phyloP scores from a whole-genome alignment of 2,113 vertebrate genomes.

The Nyctibius bracteatus region DNA sequence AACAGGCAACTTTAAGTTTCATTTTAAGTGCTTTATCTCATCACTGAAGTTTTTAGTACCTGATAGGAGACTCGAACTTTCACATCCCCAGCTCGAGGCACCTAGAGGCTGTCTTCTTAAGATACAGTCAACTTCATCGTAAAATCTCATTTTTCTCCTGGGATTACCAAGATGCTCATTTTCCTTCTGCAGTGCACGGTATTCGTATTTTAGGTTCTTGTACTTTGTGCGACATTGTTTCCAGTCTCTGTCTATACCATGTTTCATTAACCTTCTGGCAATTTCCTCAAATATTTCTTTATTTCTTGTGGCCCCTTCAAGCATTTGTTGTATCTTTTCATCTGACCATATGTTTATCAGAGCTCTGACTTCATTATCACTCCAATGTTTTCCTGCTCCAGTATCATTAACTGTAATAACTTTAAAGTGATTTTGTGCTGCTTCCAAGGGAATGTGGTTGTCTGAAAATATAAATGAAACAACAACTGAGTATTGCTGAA shows the following conservation, averaged over 20 bases:
- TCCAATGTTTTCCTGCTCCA: slow-evolving; percentile 82
- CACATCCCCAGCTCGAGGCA: slow-evolving; percentile 20
- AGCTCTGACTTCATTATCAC: slow-evolving; percentile 84
- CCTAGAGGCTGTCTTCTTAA: slow-evolving; percentile 64
- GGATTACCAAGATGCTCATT: slow-evolving; percentile 73
- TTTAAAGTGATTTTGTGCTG: slow-evolving; percentile 73
- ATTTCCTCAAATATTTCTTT: slow-evolving; percentile 89
- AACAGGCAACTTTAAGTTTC: not conserved
- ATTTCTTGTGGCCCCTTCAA: slow-evolving; percentile 86
- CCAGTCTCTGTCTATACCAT: slow-evolving; percentile 86
- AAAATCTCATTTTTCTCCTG: slow-evolving; percentile 83
- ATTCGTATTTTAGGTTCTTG: slow-evolving; percentile 90
- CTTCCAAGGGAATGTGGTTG: slow-evolving; percentile 48
- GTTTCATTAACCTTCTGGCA: slow-evolving; percentile 78
- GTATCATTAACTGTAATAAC: slow-evolving; percentile 79
- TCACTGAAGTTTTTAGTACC: not conserved
- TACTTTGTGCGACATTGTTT: slow-evolving; percentile 89
- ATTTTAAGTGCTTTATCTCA: not conserved
- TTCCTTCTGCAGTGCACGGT: slow-evolving; percentile 83
- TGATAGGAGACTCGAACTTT: slow-evolving; percentile 40
- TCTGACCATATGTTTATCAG: slow-evolving; percentile 84
- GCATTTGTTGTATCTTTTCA: slow-evolving; percentile 79
- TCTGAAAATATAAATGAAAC: slow-evolving; percentile 40
- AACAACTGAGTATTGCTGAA: not conserved
- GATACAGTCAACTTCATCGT: slow-evolving; percentile 84